phyloP scores from a whole-genome alignment of 2,797 vertebrate species.

The Rhodeus uyekii region DNA sequence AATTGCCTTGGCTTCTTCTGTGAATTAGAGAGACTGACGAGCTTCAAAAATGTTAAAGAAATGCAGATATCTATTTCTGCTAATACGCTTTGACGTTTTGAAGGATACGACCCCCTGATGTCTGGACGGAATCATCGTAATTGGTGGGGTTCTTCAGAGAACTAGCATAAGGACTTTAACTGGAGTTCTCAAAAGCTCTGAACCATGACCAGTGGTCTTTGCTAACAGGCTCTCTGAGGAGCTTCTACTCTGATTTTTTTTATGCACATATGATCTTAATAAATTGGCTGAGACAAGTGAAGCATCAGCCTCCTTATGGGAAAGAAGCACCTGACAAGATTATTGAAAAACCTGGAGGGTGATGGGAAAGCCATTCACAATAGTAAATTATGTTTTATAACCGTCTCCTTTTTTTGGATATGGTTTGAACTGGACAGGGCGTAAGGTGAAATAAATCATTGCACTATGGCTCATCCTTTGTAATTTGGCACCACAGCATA shows the following conservation, averaged over 20 bases:
- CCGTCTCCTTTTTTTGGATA: constrained; percentile 40
- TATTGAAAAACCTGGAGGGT: constrained; percentile 50
- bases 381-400: constrained; percentile 55
- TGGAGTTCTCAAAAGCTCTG: constrained; percentile 39
- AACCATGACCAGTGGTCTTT: constrained; percentile 46
- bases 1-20: constrained; percentile 17
- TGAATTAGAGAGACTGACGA: constrained; percentile 37
- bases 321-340: constrained; percentile 58
- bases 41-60: constrained; percentile 25
- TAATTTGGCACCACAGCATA: constrained; percentile 54
- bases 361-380: constrained; percentile 60
- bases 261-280: constrained; percentile 44
- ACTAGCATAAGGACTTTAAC: constrained; percentile 46
- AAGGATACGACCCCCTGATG: constrained; percentile 29
- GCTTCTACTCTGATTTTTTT: constrained; percentile 10
- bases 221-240: constrained; percentile 46
- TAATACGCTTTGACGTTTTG: constrained; percentile 28
- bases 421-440: constrained; percentile 50
- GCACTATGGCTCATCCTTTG: constrained; percentile 51
- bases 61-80: constrained; percentile 29
- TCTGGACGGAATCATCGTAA: constrained; percentile 30
- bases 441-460: constrained; percentile 56
- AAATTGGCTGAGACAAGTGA: constrained; percentile 47
- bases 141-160: constrained; percentile 20
- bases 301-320: constrained; percentile 36